Evolutionary conservation across 2,888 invertebrate genomes (phyloP).

Genomic region (Polymixis lichenea): DNA sequence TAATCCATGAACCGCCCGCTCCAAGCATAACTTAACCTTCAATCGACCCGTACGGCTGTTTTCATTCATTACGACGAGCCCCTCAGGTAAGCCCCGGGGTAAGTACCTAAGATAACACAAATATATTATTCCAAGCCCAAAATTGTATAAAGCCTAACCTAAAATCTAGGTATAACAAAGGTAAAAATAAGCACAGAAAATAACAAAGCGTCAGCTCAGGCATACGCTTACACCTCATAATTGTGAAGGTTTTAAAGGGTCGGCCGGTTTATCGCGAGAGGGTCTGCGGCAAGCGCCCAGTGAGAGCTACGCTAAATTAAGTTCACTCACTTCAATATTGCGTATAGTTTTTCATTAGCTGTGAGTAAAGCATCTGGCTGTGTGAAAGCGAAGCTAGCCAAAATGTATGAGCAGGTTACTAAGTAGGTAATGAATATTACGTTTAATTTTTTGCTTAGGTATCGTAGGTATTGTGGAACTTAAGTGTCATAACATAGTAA

Average conservation of each 20-base stretch:
- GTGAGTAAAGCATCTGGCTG: neutral
- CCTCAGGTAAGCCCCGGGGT: neutral
- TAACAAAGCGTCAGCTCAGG: slow-evolving; percentile 56
- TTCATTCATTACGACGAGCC: neutral
- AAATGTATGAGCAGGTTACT: neutral
- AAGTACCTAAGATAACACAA: slow-evolving; percentile 6
- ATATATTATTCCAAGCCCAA: neutral
- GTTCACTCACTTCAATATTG: neutral
- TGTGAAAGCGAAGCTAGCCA: neutral
- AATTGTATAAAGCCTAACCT: slow-evolving; percentile 17
- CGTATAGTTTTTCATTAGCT: neutral
- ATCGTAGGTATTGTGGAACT: neutral
- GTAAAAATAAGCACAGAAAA: slow-evolving; percentile 56
- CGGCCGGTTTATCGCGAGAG: slow-evolving; percentile 51
- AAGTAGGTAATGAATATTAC: neutral
- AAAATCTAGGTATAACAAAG: slow-evolving; percentile 33
- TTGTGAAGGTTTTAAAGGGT: slow-evolving; percentile 61
- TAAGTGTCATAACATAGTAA: neutral
- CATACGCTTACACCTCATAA: slow-evolving; percentile 58
- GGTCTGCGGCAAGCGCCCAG: slow-evolving; percentile 6
- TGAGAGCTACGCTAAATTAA: slow-evolving; percentile 43
- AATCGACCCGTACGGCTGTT: neutral
- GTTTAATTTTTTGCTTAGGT: too few relatives aligned
- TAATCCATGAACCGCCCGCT: neutral
- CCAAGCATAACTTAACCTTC: neutral